These are phyloP conservation scores for Eunapius fragilis DNA, from an alignment of 37 sponge, comb jelly and placozoan genomes.

Conservation along the genomic window DNA sequence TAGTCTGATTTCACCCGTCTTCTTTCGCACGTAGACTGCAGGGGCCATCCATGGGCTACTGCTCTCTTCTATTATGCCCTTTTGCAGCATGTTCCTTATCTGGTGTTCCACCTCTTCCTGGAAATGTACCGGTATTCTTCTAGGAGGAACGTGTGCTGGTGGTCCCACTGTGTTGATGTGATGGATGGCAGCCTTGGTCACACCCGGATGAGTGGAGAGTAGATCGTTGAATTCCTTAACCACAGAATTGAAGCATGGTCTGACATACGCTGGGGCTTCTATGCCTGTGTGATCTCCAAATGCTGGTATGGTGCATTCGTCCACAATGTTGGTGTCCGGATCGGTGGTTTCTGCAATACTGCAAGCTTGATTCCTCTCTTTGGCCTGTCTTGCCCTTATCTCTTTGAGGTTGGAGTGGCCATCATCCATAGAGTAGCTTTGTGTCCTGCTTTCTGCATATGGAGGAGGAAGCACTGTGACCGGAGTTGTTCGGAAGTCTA, in stretches of 20 bases:
- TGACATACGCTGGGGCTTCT: constrained; percentile 38
- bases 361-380: constrained; percentile 20
- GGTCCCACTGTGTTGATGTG: constrained; percentile 35
- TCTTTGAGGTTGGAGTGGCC: neutral
- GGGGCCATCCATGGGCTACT: constrained; percentile 78
- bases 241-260: neutral
- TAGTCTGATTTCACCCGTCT: constrained; percentile 53
- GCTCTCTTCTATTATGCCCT: constrained; percentile 64
- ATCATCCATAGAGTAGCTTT: constrained; percentile 9
- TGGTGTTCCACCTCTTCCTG: constrained; percentile 52
- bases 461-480: constrained; percentile 1
- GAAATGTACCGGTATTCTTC: constrained; percentile 58
- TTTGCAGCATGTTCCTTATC: constrained; percentile 56
- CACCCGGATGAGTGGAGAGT: constrained; percentile 47
- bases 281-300: neutral
- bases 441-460: constrained; percentile 12
- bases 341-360: constrained; percentile 17
- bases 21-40: constrained; percentile 60
- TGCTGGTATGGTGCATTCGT: constrained; percentile 50
- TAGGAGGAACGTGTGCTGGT: constrained; percentile 43
- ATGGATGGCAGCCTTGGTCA: constrained; percentile 34
- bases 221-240: constrained; percentile 22
- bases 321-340: constrained; percentile 18
- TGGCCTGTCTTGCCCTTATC: neutral
- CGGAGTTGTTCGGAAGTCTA: constrained; percentile 46